Evolutionary conservation across 2,797 vertebrate genomes (phyloP), one percentile per base, ranked within the genome.

Genomic region (Manis crassicaudata): DNA sequence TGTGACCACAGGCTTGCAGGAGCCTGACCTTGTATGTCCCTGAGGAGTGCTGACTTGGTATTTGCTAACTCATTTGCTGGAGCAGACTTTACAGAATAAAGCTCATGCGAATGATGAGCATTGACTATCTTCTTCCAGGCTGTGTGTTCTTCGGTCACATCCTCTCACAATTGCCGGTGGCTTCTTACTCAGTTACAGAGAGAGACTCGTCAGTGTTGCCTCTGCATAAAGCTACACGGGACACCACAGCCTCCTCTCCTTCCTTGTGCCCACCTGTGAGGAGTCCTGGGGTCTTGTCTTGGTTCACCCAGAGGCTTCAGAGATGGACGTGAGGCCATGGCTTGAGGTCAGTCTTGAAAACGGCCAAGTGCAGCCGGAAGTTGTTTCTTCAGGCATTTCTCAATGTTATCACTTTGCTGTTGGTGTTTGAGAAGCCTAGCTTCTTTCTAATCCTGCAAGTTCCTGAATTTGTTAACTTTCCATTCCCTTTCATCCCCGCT

Each of bases 31-130:
- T 6, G 0, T 5, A 3, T 32, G 8, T 43, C 23, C 32, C 37
- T 6, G 6, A 0, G 40, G 11, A 29, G 60, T 17, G 6, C 1
- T 1, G 40, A n/a, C 13, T 68, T 18, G 0, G 23, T 1, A 3
- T 13, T 29, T n/a, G 29, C 76, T 25, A 7, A 21, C 5, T 43
- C 80, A 0, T 20, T 46, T 0, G 50, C 4, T 6, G 6, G 14
- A 0, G 1, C 18, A 0, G 11, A n/a, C n/a, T 60, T 52, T 6
- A 20, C 0, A 0, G 58, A 21, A 50, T 1, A 1, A 0, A 16
- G 8, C 17, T 1, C 7, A 46, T 3, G 32, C 17, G 7, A 2
- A 11, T 2, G 7, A 7, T 0, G 18, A 16, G 50, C 7, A 0
- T 12, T 1, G 21, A 32, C 1, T 0, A 9, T 14, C 25, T 67